These are phyloP conservation scores for Pandemis heparana DNA, from an alignment of 2,888 invertebrate species.

Conservation along the genomic window DNA sequence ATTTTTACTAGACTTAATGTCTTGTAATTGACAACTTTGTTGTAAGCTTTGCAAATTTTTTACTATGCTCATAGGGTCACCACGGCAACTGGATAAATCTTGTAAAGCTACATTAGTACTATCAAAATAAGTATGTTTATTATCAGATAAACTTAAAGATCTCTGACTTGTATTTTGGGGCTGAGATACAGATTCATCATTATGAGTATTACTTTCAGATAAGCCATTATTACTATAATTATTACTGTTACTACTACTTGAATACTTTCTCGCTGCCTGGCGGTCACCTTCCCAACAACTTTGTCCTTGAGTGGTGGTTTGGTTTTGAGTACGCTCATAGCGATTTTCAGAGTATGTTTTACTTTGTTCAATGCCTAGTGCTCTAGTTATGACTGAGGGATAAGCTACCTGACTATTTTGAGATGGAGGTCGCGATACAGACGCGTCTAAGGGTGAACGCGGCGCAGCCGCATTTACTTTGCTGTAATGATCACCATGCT, in stretches of 20 bases:
- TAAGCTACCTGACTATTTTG: slow-evolving; percentile 89
- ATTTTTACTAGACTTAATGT: slow-evolving; percentile 81
- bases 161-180: slow-evolving; percentile 78
- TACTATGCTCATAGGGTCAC: slow-evolving; percentile 91
- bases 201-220: slow-evolving; percentile 80
- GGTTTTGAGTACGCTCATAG: slow-evolving; percentile 82
- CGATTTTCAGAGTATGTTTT: slow-evolving; percentile 82
- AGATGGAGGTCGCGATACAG: slow-evolving; percentile 87
- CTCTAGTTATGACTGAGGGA: slow-evolving; percentile 93
- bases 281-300: slow-evolving; percentile 87
- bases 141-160: slow-evolving; percentile 78
- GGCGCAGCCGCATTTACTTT: slow-evolving; percentile 85
- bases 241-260: slow-evolving; percentile 72
- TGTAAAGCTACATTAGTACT: slow-evolving; percentile 87
- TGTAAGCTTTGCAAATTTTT: slow-evolving; percentile 89
- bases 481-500: slow-evolving; percentile 84
- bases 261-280: slow-evolving; percentile 79
- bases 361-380: slow-evolving; percentile 87
- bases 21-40: slow-evolving; percentile 86
- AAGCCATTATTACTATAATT: slow-evolving; percentile 73
- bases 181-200: slow-evolving; percentile 74
- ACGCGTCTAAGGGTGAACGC: slow-evolving; percentile 89
- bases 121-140: slow-evolving; percentile 88
- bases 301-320: slow-evolving; percentile 69
- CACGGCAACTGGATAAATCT: slow-evolving; percentile 90